A percentile compares a stretch with the other conserved stretches of the same genome.
Evolutionary conservation across 1,140 invertebrate genomes (phyloP).

Genomic region (Drosophila guanche): DNA sequence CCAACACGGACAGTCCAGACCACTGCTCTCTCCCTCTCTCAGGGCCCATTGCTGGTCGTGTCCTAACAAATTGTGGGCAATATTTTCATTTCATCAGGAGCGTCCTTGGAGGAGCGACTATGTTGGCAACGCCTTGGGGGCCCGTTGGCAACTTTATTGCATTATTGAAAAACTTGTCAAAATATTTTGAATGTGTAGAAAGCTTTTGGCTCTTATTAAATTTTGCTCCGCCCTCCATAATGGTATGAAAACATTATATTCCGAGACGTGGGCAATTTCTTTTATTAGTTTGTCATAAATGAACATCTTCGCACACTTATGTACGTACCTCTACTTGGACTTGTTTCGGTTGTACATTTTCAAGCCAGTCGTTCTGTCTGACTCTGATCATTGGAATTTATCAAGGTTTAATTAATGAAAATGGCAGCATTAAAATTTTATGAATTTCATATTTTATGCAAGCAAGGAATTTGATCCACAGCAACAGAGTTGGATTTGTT

Average conservation of each 20-base stretch:
- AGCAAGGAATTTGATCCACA: conserved; percentile 40
- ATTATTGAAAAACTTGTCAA: conserved; percentile 82
- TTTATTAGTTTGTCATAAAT: conserved; percentile 20
- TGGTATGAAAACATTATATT: conserved; percentile 63
- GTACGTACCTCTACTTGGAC: conserved; percentile 38
- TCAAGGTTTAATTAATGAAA: conserved; percentile 74
- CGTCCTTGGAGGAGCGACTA: conserved; percentile 50
- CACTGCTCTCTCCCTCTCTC: conserved; percentile 5
- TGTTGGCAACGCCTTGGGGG: conserved; percentile 32
- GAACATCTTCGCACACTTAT: conserved; percentile 33
- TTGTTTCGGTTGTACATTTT: conserved; percentile 32
- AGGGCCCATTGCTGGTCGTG: conserved; percentile 33
- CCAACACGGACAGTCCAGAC: conserved; percentile 15
- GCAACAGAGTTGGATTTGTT: conserved; percentile 13
- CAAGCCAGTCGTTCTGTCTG: conserved; percentile 26
- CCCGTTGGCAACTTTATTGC: conserved; percentile 75
- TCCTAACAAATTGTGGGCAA: conserved; percentile 79
- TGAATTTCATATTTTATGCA: conserved; percentile 55
- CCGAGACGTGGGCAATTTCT: conserved; percentile 20
- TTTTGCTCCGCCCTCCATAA: conserved; percentile 46
- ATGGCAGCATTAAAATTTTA: conserved; percentile 59
- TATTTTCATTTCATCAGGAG: conserved; percentile 79
- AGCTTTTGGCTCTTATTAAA: conserved; percentile 72
- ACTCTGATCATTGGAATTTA: conserved; percentile 21
- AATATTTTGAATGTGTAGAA: conserved; percentile 81